These are phyloP conservation scores for Archivesica marissinica DNA, from an alignment of 1,140 invertebrate genomes.

Conservation along the genomic window DNA sequence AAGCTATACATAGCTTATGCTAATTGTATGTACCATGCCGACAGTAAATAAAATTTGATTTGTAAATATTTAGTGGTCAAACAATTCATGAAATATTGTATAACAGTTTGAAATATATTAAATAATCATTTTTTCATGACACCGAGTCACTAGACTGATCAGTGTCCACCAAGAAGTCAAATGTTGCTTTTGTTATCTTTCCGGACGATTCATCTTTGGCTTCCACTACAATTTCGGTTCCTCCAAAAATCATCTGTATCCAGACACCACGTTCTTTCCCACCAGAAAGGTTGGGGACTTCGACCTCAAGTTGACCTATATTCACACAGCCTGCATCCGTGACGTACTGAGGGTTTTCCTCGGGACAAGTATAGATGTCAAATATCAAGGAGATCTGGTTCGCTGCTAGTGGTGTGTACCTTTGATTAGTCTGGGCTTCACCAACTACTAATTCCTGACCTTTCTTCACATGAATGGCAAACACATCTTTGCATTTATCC, in stretches of 20 bases:
- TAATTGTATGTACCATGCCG: no score
- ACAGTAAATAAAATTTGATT: no score
- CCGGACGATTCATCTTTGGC: constrained; percentile 50
- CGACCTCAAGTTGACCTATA: constrained; percentile 51
- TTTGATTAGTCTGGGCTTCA: constrained; percentile 8
- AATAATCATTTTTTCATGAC: not conserved
- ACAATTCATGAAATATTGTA: no score
- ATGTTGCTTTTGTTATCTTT: constrained; percentile 26
- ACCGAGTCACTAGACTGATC: not conserved
- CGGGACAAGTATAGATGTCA: constrained; percentile 30
- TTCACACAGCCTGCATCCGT: constrained; percentile 41
- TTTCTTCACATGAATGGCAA: constrained; percentile 50
- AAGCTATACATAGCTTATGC: no score
- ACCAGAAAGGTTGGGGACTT: not conserved
- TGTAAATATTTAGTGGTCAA: no score
- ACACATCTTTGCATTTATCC: constrained; percentile 49
- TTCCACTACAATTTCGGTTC: constrained; percentile 52
- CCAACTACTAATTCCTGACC: constrained; percentile 29
- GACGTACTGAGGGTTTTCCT: constrained; percentile 49
- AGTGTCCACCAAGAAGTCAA: constrained; percentile 48
- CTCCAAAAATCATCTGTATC: constrained; percentile 56
- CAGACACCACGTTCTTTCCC: constrained; percentile 41
- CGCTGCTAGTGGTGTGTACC: constrained; percentile 40
- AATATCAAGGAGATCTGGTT: constrained; percentile 29
- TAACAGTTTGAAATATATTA: not conserved